Conservation (phyloP, 2,797 vertebrate genomes). For the Xenops minutus region DNA sequence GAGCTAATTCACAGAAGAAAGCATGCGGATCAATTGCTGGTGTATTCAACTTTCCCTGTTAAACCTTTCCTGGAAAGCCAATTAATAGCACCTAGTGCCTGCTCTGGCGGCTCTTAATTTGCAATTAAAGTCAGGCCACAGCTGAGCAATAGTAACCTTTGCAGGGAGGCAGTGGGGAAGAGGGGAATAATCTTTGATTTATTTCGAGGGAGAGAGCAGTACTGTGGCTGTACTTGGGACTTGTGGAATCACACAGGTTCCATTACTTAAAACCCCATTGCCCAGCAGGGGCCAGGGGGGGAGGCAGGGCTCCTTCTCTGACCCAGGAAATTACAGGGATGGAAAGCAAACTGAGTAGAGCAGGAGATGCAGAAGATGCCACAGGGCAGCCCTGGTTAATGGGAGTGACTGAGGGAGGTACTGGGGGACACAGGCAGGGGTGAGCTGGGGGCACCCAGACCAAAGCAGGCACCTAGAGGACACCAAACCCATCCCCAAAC, state of each 20-base stretch:
- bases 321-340: background rate
- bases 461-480: background rate
- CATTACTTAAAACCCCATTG: background rate
- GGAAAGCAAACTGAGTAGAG: accelerated
- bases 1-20: background rate
- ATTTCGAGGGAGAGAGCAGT: accelerated
- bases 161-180: background rate
- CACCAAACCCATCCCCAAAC: background rate
- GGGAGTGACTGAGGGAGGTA: accelerated
- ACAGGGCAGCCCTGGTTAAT: accelerated
- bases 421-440: background rate
- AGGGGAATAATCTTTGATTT: background rate
- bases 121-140: constrained; percentile 12
- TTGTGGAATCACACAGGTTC: background rate
- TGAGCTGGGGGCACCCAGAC: background rate
- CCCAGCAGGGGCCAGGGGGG: accelerated
- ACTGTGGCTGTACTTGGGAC: background rate
- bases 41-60: background rate
- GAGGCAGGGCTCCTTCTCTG: background rate
- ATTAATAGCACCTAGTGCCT: background rate
- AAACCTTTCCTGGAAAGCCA: constrained; percentile 29
- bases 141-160: background rate
- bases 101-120: background rate
- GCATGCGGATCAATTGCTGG: accelerated
- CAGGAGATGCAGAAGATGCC: background rate